A percentile compares a stretch with the other conserved stretches of the same genome.
Conservation (phyloP, 2,797 vertebrate genomes). For the Crypturellus tataupa region DNA sequence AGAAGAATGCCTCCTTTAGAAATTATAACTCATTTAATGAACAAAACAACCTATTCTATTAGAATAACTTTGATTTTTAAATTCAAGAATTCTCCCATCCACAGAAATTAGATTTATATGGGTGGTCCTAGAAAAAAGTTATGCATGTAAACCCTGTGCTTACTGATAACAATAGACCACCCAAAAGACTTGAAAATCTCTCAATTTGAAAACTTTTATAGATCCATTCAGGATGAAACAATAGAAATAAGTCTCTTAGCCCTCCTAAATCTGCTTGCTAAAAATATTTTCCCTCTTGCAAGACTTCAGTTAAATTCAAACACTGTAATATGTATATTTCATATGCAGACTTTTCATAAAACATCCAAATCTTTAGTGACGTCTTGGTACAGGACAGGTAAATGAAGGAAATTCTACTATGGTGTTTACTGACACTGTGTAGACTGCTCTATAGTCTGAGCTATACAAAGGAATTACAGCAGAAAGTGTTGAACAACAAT, state of each 20-base stretch:
- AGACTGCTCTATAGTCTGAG: neutral
- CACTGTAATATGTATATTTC: neutral
- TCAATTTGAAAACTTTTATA: neutral
- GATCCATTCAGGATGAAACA: neutral
- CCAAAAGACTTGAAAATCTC: neutral
- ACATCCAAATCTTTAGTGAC: neutral
- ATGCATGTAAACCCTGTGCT: accelerated
- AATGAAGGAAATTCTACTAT: neutral
- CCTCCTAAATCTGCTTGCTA: neutral
- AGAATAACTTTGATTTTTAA: neutral
- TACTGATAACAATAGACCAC: neutral
- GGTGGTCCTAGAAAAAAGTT: neutral
- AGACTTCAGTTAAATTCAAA: neutral
- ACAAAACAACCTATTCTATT: neutral
- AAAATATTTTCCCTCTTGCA: neutral
- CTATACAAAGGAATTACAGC: neutral
- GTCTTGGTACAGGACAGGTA: neutral
- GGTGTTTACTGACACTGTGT: neutral
- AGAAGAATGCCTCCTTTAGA: neutral
- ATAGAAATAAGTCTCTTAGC: neutral
- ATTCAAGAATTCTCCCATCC: neutral
- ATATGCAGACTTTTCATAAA: neutral
- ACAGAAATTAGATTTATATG: neutral
- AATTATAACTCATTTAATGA: neutral
- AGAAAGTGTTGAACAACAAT: neutral